Conservation (phyloP, 2,797 vertebrate species). For the Parauchenoglanis punctatus region DNA sequence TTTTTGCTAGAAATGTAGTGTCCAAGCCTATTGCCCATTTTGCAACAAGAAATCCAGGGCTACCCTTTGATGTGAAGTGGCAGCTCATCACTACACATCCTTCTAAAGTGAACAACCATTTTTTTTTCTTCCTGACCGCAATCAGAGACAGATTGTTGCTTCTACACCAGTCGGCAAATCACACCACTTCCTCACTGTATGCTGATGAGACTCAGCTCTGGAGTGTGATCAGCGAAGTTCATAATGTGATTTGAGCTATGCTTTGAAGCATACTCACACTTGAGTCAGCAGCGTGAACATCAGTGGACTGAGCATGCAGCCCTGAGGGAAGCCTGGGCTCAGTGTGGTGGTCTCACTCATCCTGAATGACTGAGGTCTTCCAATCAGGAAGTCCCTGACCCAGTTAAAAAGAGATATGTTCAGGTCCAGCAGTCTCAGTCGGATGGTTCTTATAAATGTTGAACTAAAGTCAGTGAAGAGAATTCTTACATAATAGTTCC, state of each 20-base stretch:
- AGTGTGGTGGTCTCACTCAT: constrained; percentile 5
- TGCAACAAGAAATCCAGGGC: not conserved
- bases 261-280: constrained; percentile 30
- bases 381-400: constrained; percentile 13
- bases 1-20: not conserved
- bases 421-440: constrained; percentile 1
- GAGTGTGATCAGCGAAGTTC: constrained; percentile 5
- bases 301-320: constrained; percentile 25
- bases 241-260: constrained; percentile 34
- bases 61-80: constrained; percentile 1
- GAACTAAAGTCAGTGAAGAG: not conserved
- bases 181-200: constrained; percentile 5
- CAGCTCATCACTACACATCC: not conserved
- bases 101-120: not conserved
- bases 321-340: constrained; percentile 3
- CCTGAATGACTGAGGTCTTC: constrained; percentile 14
- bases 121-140: not conserved
- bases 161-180: not conserved
- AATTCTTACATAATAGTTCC: not conserved
- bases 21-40: not conserved
- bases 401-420: constrained; percentile 5
- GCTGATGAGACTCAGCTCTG: constrained; percentile 25
- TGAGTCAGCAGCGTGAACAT: constrained; percentile 31
- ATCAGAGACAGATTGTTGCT: constrained; percentile 8
- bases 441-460: not conserved